These are phyloP conservation scores for Yponomeuta sedellus DNA, from an alignment of 2,888 invertebrate genomes.

Conservation along the genomic window DNA sequence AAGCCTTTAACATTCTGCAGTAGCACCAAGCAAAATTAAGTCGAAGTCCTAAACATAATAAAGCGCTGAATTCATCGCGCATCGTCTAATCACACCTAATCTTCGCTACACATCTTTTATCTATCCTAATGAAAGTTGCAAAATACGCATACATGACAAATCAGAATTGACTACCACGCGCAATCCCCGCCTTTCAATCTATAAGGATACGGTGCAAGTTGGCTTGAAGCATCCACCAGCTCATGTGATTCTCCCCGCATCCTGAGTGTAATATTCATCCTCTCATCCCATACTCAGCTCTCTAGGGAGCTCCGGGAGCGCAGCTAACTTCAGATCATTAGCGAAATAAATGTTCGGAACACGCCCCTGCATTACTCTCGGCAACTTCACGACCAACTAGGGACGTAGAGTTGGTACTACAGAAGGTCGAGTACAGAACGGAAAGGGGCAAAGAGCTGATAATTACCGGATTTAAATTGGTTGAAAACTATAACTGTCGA, in stretches of 20 bases:
- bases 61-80: neutral
- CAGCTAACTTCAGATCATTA: conserved; percentile 11
- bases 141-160: neutral
- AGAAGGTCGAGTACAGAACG: too few species aligned
- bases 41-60: neutral
- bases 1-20: neutral
- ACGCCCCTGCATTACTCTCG: conserved; percentile 12
- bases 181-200: neutral
- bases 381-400: neutral
- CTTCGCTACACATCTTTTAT: neutral
- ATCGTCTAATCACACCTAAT: neutral
- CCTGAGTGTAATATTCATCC: conserved; percentile 8
- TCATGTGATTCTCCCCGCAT: neutral
- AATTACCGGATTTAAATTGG: too few species aligned
- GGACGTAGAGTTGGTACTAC: neutral
- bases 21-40: neutral
- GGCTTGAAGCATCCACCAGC: neutral
- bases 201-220: neutral
- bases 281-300: conserved; percentile 7
- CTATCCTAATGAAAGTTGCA: neutral
- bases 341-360: conserved; percentile 12
- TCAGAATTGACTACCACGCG: neutral
- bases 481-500: too few species aligned
- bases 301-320: conserved; percentile 2
- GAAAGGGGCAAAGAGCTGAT: too few species aligned